phyloP scores from a whole-genome alignment of 2,797 vertebrate species.

The Halcyon smyrnensis region DNA sequence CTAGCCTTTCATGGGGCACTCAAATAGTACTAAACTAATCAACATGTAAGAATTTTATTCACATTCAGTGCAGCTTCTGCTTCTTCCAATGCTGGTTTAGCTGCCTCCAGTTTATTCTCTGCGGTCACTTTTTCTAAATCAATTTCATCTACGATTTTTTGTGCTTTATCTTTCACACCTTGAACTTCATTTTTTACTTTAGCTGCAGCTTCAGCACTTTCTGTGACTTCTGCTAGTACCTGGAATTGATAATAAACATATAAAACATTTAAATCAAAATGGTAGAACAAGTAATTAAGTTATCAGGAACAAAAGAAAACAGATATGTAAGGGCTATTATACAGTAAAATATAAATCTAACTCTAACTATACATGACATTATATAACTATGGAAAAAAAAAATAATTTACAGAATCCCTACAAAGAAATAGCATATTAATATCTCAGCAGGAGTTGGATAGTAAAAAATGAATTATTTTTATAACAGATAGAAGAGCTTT shows the following conservation, averaged over 20 bases:
- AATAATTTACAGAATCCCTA: not conserved
- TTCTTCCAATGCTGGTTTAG: conserved; percentile 83
- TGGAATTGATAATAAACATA: conserved; percentile 46
- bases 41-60: not conserved
- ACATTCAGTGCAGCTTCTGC: conserved; percentile 87
- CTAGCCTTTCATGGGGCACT: not conserved
- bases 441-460: not conserved
- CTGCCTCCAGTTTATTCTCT: conserved; percentile 83
- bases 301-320: not conserved
- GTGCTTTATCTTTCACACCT: conserved; percentile 86
- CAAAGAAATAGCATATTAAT: not conserved
- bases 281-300: not conserved
- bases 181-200: conserved; percentile 87
- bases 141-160: conserved; percentile 86
- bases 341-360: not conserved
- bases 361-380: not conserved
- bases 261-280: not conserved
- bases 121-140: conserved; percentile 84
- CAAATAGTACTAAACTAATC: not conserved
- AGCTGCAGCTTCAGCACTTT: conserved; percentile 84
- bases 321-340: not conserved
- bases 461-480: not conserved
- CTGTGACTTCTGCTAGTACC: conserved; percentile 87
- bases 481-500: not conserved
- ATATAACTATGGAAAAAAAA: not conserved